Percentiles rank a stretch among this genome's conserved stretches.
These are phyloP conservation scores for Meles meles DNA, from an alignment of 2,113 vertebrate species.

Conservation along the genomic window DNA sequence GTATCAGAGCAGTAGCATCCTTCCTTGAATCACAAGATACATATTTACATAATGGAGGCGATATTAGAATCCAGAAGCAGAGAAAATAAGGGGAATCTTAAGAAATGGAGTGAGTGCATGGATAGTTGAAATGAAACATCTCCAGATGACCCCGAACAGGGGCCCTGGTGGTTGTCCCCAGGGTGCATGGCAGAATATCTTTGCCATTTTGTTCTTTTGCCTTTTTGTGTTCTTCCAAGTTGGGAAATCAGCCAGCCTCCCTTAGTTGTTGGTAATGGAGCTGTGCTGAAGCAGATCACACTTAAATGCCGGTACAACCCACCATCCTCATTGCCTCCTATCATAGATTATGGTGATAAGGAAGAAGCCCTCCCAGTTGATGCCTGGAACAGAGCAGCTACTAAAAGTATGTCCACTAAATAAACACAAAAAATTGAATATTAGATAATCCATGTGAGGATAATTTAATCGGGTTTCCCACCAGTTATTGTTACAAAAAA, in stretches of 20 bases:
- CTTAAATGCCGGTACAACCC: fast-evolving
- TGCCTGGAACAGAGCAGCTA: neutral
- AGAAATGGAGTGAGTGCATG: neutral
- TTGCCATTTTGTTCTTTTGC: neutral
- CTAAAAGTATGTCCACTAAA: neutral
- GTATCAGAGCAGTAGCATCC: neutral
- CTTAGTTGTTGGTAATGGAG: neutral
- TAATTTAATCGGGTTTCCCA: neutral
- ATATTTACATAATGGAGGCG: neutral
- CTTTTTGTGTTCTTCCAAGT: neutral
- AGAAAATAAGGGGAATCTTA: neutral
- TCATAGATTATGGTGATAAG: neutral
- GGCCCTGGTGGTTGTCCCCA: neutral
- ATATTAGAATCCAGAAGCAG: neutral
- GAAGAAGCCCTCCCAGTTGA: neutral
- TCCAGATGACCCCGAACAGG: neutral
- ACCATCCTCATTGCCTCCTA: neutral
- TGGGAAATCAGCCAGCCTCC: neutral
- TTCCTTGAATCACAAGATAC: neutral
- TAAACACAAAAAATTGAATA: neutral
- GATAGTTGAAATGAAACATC: neutral
- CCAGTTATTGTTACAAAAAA: neutral
- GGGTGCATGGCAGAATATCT: neutral
- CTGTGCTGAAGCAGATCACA: neutral
- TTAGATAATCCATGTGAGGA: neutral